Conservation (phyloP, 2,888 invertebrate species). For the Brassicogethes aeneus region DNA sequence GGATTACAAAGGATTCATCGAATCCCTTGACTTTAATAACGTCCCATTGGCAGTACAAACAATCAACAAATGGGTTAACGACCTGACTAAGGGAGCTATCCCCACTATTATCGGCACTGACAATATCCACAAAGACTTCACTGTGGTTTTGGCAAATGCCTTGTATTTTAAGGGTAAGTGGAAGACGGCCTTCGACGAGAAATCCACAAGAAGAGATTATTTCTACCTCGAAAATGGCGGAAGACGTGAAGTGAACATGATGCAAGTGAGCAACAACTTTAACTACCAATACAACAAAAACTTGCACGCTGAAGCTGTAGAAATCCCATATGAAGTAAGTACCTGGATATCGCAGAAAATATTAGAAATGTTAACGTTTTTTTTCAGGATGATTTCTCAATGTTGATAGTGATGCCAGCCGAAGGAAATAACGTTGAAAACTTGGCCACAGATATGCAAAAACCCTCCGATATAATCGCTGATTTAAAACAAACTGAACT, state of each 20-base stretch:
- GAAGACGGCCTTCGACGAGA: constrained; percentile 55
- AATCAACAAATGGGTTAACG: constrained; percentile 54
- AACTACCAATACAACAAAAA: constrained; percentile 52
- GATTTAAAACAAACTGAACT: constrained; percentile 45
- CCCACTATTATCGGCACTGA: constrained; percentile 33
- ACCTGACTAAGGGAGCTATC: constrained; percentile 50
- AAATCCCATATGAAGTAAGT: constrained; percentile 68
- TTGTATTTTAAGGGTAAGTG: constrained; percentile 74
- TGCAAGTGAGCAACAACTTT: constrained; percentile 56
- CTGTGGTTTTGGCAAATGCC: constrained; percentile 65
- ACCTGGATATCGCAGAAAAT: neutral
- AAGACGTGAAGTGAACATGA: constrained; percentile 43
- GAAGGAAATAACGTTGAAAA: constrained; percentile 43
- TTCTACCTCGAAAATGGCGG: constrained; percentile 55
- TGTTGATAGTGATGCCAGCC: constrained; percentile 53
- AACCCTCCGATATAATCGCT: constrained; percentile 43
- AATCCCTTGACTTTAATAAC: constrained; percentile 45
- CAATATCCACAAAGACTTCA: constrained; percentile 43
- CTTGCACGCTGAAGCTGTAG: constrained; percentile 58
- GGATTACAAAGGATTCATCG: constrained; percentile 46
- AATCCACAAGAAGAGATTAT: constrained; percentile 45
- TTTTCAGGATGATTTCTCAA: constrained; percentile 51
- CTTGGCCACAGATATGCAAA: constrained; percentile 48
- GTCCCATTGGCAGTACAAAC: constrained; percentile 34
- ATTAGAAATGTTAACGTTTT: constrained; percentile 3